Conservation (phyloP, 2,113 vertebrate species). For the Cavia porcellus region DNA sequence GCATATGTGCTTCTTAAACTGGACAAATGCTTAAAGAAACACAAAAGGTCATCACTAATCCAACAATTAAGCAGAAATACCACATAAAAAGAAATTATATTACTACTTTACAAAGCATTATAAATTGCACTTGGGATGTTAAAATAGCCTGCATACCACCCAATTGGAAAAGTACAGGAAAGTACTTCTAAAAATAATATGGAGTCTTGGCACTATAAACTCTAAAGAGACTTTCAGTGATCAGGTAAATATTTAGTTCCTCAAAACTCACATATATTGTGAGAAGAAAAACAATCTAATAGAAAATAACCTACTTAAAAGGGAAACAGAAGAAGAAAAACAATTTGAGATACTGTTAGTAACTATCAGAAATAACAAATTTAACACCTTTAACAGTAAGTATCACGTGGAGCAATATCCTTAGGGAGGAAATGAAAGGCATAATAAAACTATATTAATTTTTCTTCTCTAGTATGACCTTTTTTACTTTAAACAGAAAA, state of each 20-base stretch:
- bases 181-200: slow-evolving; percentile 63
- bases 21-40: slow-evolving; percentile 35
- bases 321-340: neutral
- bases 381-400: slow-evolving; percentile 28
- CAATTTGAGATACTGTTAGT: neutral
- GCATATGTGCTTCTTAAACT: slow-evolving; percentile 21
- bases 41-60: slow-evolving; percentile 52
- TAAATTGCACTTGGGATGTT: slow-evolving; percentile 56
- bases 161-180: slow-evolving; percentile 65
- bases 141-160: slow-evolving; percentile 26
- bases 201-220: neutral
- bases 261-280: slow-evolving; percentile 13
- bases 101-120: slow-evolving; percentile 17
- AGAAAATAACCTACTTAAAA: slow-evolving; percentile 57
- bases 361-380: slow-evolving; percentile 36
- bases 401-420: neutral
- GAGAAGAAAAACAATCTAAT: slow-evolving; percentile 44
- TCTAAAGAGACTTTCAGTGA: slow-evolving; percentile 60
- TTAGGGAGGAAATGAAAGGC: neutral
- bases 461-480: neutral
- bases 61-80: slow-evolving; percentile 39
- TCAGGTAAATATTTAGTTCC: slow-evolving; percentile 52
- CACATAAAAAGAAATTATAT: slow-evolving; percentile 24
- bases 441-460: neutral
- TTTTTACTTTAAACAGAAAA: too few relatives aligned